Base-by-base conservation (phyloP, 2,113 vertebrate genomes). In the Ptychochromis oligacanthus region DNA sequence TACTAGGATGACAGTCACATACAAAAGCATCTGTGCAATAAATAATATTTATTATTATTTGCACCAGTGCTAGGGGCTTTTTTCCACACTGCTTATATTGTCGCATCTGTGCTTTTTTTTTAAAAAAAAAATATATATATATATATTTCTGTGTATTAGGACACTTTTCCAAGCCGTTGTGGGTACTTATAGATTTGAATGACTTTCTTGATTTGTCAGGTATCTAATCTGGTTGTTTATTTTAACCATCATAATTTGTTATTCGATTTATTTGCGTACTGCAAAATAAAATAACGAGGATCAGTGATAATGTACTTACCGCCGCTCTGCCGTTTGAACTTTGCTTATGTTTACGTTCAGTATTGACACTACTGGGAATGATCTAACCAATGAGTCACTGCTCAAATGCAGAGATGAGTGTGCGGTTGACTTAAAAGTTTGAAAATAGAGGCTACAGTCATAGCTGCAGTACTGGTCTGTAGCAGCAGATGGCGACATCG, bases 401-500 rank as follows among this genome's bases (percentile, higher is more conserved):
- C 7, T 36, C 3, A 36, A 36, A 6, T 8, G 8, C 6, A 36
- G 7, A 8, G 6, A 6, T 36, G 36, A 36, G 36, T 46, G 11
- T 14, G 14, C 43, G 28, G 28, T 3, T 31, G 28, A 31, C 28
- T 31, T 31, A 14, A 46, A 14, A 46, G 40, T 14, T 67, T 67
- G 64, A 3, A 70, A 31, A 70, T 20, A 70, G 24, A 70, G 36
- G 36, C 36, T 4, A 6, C 3, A 3, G 7, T 36, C 59, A n/a
- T n/a, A 14, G 4, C 3, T 24, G 31, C 46, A 61, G 54, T 80
- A 18, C 56, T 26, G 1, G 4, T 17, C 26, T 31, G 2, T 5
- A 72, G 31, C 87, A 87, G 15, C 40, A 89, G 87, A 43, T 28
- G 87, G 76, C 62, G 64, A 79, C 52, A 80, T 59, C 15, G 24